Evolutionary conservation across 2,797 vertebrate species (phyloP), one percentile per base, ranked within the genome.

Genomic region (Nannoperca obscura): DNA sequence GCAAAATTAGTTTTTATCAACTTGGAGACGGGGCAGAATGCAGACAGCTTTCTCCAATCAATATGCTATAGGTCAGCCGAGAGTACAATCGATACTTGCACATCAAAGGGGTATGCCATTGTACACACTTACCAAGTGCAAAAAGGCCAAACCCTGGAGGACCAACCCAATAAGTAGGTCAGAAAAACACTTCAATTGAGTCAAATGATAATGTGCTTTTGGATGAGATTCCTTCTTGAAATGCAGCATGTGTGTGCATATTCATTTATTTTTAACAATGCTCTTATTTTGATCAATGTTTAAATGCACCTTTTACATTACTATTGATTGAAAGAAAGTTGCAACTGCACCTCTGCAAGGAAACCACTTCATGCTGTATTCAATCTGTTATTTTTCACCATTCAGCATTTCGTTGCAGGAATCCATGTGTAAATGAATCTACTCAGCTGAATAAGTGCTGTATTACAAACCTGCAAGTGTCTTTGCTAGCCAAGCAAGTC

Each of bases 51-150:
- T 71, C 84, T 76, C 11, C 3, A 88, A 95, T 96, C 92, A 83
- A 92, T 92, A 86, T 92, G 92, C 88, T 86, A 92, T 92, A 92
- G 93, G 94, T 94, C 93, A 95, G 83, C 85, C 49, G 71, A 87
- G 87, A 93, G 82, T 89, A 63, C 78, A 90, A 94, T 95, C 93
- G n/a, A 94, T 95, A 89, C 80, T 64, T 52, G 74, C 87, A 90
- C 91, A 94, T 95, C 92, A 94, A 94, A 94, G 85, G 70, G 79
- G 79, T 84, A 76, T 90, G 89, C 87, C 86, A 92, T 86, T 91
- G 91, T 92, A 91, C 82, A 87, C 75, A 87, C 82, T 91, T 92
- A 93, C 89, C 90, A 91, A 91, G 89, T 90, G 87, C 89, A 89
- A 91, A 94, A 93, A 91, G 89, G 88, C 88, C 80, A 87, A 90